These are phyloP conservation scores for Agrenia bidenticulata DNA, from an alignment of 2,888 invertebrate species.

Conservation along the genomic window DNA sequence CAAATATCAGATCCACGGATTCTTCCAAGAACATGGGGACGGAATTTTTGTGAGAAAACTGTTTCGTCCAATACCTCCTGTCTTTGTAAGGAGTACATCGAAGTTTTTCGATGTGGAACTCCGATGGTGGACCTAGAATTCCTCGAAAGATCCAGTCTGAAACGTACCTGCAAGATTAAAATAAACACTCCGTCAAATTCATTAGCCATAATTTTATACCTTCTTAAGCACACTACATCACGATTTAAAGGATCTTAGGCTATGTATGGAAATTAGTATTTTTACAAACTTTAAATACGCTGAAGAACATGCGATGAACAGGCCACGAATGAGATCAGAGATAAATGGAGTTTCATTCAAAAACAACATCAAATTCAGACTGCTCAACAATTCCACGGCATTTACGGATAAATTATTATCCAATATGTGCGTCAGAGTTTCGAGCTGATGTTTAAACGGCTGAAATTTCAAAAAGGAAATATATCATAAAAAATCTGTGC, in stretches of 20 bases:
- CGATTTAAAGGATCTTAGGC: too few relatives aligned
- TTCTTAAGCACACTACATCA: too few relatives aligned
- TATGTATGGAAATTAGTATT: too few relatives aligned
- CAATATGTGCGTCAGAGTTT: slow-evolving; percentile 33
- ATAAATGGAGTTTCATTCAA: slow-evolving; percentile 36
- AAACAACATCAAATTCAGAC: slow-evolving; percentile 43
- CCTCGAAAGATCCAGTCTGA: slow-evolving; percentile 51
- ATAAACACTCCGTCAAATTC: not conserved
- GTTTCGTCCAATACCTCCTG: slow-evolving; percentile 50
- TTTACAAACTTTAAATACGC: slow-evolving; percentile 46
- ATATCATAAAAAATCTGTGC: slow-evolving; percentile 12
- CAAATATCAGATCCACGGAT: slow-evolving; percentile 39
- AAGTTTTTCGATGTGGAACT: slow-evolving; percentile 46
- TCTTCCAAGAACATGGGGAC: slow-evolving; percentile 46
- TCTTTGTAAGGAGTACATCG: slow-evolving; percentile 32
- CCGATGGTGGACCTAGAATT: slow-evolving; percentile 29
- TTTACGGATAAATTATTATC: slow-evolving; percentile 31
- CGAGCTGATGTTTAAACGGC: slow-evolving; percentile 45
- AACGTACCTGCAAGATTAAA: slow-evolving; percentile 39
- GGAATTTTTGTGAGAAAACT: slow-evolving; percentile 38
- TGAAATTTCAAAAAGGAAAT: slow-evolving; percentile 24
- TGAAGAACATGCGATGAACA: slow-evolving; percentile 42
- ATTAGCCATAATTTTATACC: too few relatives aligned
- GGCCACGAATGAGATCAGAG: slow-evolving; percentile 38
- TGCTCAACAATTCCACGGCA: slow-evolving; percentile 40